Conservation (phyloP, 2,888 invertebrate genomes). For the Diarsia brunnea region DNA sequence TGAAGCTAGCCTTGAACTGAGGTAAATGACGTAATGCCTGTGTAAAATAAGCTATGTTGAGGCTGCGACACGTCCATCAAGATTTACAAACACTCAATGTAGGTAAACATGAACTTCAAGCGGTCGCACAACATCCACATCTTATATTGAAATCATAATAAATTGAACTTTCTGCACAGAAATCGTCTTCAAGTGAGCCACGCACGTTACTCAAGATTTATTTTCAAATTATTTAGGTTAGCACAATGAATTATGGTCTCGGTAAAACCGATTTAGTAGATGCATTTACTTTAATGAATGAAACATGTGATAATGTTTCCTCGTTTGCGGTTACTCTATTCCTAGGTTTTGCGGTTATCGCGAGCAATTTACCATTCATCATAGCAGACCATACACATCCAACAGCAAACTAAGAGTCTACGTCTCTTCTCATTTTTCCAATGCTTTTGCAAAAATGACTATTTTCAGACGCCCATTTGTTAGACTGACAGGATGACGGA, state of each 20-base stretch:
- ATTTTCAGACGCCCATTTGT: conserved; percentile 18
- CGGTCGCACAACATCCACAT: not conserved
- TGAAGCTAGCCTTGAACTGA: conserved; percentile 50
- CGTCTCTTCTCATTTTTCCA: too few species aligned
- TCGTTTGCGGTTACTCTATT: conserved; percentile 54
- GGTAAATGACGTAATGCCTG: conserved; percentile 38
- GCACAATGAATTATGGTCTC: conserved; percentile 7
- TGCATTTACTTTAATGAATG: conserved; percentile 43
- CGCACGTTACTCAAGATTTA: not conserved
- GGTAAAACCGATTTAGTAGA: conserved; percentile 31
- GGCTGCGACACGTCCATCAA: conserved; percentile 24
- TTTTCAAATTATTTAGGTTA: not conserved
- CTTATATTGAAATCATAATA: not conserved
- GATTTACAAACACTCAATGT: conserved; percentile 21
- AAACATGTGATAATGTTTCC: conserved; percentile 43
- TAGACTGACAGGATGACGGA: conserved; percentile 7
- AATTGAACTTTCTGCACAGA: not conserved
- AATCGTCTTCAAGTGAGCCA: not conserved
- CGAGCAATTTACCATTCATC: conserved; percentile 35
- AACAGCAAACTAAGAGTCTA: not conserved
- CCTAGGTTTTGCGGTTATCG: conserved; percentile 43
- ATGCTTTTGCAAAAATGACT: not conserved
- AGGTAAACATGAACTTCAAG: conserved; percentile 23
- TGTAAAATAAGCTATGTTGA: conserved; percentile 18
- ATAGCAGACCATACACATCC: not conserved